Conservation (phyloP, 2,113 vertebrate species). For the Tyrannus savana region DNA sequence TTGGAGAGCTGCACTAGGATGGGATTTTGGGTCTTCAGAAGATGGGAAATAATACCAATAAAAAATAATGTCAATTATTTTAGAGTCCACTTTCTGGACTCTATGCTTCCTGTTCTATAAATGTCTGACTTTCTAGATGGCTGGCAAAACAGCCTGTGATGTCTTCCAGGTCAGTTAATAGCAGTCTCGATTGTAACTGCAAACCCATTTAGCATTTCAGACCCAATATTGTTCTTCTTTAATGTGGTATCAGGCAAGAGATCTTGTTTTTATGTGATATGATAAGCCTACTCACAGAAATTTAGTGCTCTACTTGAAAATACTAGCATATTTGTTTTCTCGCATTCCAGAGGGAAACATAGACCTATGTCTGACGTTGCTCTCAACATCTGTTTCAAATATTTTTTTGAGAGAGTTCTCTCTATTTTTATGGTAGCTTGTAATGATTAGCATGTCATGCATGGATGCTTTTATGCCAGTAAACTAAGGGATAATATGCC, state of each 20-base stretch:
- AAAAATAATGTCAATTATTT: background rate
- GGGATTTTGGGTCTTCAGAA: background rate
- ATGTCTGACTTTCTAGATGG: background rate
- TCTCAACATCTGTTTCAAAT: background rate
- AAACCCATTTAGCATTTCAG: background rate
- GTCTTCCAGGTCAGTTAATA: background rate
- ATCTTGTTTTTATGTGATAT: background rate
- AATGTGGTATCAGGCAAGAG: background rate
- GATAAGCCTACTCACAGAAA: background rate
- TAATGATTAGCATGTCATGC: background rate
- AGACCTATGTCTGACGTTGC: background rate
- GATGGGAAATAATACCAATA: background rate
- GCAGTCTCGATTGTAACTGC: background rate
- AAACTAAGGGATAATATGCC: background rate
- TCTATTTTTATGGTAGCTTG: background rate
- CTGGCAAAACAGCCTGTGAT: background rate
- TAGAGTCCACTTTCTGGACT: background rate
- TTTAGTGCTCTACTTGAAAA: background rate
- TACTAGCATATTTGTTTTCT: background rate
- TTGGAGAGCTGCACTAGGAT: background rate
- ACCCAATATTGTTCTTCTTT: background rate
- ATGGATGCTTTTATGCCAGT: background rate
- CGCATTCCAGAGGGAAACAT: background rate
- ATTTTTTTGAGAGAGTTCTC: background rate
- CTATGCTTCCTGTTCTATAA: background rate